Conservation (phyloP, 2,888 invertebrate species). For the Trachelus troglodyta region DNA sequence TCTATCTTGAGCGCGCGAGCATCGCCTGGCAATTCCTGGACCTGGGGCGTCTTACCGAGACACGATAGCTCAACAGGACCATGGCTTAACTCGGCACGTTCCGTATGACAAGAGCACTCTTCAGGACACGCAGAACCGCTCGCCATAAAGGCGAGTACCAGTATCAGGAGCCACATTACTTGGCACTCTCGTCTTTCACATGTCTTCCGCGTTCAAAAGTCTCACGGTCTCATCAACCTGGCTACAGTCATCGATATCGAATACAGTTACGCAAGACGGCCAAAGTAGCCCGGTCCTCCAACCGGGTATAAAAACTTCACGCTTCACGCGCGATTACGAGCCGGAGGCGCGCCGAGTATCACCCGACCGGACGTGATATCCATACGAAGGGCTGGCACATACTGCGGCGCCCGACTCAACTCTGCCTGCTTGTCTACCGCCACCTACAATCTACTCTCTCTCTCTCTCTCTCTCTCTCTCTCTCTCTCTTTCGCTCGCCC, state of each 20-base stretch:
- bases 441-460: constrained; percentile 4
- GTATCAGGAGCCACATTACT: constrained; percentile 57
- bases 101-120: constrained; percentile 42
- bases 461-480: neutral
- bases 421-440: constrained; percentile 27
- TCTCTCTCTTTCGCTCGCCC: neutral
- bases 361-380: constrained; percentile 45
- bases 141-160: constrained; percentile 61
- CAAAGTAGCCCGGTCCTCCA: constrained; percentile 14
- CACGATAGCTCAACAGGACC: neutral
- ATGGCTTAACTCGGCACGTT: neutral
- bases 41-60: neutral
- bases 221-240: neutral
- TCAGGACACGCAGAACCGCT: constrained; percentile 59
- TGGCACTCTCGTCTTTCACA: neutral
- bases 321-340: neutral
- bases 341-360: constrained; percentile 27
- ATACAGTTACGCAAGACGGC: constrained; percentile 5
- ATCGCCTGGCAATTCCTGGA: neutral
- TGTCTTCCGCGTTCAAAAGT: neutral
- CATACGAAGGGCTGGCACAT: constrained; percentile 56
- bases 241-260: neutral
- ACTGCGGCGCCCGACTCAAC: constrained; percentile 51
- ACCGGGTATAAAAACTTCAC: neutral
- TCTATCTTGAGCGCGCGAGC: constrained; percentile 34